These are phyloP conservation scores for Oxyteleia sp. DNA, from an alignment of 2,888 invertebrate genomes.

Conservation along the genomic window DNA sequence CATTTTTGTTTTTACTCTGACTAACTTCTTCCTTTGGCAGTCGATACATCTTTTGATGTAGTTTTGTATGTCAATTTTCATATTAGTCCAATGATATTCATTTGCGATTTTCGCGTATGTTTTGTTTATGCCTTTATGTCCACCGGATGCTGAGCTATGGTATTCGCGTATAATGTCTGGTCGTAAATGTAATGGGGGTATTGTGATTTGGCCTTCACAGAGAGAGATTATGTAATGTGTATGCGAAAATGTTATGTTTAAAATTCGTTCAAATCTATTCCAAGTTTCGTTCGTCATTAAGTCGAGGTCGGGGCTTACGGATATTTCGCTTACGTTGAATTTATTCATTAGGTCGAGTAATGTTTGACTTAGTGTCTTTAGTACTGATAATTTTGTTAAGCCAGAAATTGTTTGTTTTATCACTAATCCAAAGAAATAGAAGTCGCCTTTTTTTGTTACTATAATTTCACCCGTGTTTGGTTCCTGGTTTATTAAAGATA, in stretches of 20 bases:
- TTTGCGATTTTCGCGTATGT: not conserved
- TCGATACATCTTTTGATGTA: not conserved
- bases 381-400: not conserved
- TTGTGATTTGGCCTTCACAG: not conserved
- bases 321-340: too few relatives aligned
- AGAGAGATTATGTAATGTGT: not conserved
- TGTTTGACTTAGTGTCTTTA: too few relatives aligned
- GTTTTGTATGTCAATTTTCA: not conserved
- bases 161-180: not conserved
- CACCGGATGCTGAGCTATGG: not conserved
- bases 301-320: too few relatives aligned
- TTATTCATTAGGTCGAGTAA: too few relatives aligned
- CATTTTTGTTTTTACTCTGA: not conserved
- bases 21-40: not conserved
- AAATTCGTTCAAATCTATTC: not conserved
- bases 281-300: too few relatives aligned
- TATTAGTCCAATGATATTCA: constrained; percentile 3
- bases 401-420: too few relatives aligned
- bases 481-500: not conserved
- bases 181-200: not conserved
- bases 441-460: not conserved
- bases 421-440: not conserved
- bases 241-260: not conserved
- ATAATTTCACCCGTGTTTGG: not conserved
- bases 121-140: not conserved